Evolutionary conservation across 2,797 vertebrate genomes (phyloP).

Genomic region (Lacerta bilineata): DNA sequence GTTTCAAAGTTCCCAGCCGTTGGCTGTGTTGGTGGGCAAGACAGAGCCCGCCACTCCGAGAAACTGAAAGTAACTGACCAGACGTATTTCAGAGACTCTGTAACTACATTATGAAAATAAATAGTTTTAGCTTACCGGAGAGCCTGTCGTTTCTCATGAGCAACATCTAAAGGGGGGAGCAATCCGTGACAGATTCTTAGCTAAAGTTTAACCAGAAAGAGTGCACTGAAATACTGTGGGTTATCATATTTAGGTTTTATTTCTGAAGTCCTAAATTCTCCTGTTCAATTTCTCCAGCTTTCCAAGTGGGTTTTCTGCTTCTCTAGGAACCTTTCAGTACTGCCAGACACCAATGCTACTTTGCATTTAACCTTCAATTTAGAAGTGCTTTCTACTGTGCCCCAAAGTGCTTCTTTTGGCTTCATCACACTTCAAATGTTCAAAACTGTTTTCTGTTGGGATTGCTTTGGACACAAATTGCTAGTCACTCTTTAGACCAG

Average conservation of each 20-base stretch:
- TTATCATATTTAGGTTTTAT: no score
- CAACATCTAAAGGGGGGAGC: no score
- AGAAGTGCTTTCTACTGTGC: background rate
- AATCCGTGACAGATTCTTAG: no score
- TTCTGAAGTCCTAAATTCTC: background rate
- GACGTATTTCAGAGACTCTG: no score
- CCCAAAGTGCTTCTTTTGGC: background rate
- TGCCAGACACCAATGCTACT: background rate
- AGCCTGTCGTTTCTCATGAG: no score
- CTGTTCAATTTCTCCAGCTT: background rate
- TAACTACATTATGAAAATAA: no score
- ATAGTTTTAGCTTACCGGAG: no score
- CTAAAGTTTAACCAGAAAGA: background rate
- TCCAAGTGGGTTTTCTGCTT: background rate
- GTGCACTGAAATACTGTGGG: background rate
- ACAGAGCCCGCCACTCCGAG: no score
- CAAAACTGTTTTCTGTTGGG: background rate
- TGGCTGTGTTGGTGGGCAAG: no score
- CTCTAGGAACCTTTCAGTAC: background rate
- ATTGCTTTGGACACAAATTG: fast-evolving
- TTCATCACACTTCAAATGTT: background rate
- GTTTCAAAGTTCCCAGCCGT: no score
- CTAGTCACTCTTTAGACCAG: background rate
- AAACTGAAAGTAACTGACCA: no score
- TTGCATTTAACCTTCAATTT: background rate